Evolutionary conservation across 2,797 vertebrate genomes (phyloP).

Genomic region (Limosa lapponica): DNA sequence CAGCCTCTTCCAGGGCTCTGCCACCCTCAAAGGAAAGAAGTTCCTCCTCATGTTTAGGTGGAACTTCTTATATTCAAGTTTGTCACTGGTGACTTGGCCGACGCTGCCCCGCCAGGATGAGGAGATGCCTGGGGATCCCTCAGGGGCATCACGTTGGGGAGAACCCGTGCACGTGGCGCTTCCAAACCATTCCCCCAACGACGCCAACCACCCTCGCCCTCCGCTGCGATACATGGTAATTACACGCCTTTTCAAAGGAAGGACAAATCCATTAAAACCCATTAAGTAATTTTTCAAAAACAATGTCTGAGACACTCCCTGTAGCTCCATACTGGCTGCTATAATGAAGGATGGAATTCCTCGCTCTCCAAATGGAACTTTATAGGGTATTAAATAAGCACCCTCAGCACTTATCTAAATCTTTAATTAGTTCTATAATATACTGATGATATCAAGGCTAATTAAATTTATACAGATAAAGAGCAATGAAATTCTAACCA

Average conservation of each 20-base stretch:
- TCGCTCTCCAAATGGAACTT: conserved; percentile 78
- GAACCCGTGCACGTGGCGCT: rapidly evolving
- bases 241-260: conserved; percentile 62
- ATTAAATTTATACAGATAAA: conserved; percentile 89
- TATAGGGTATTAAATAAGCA: conserved; percentile 81
- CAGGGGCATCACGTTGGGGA: neutral
- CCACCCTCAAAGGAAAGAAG: too few species aligned
- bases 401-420: conserved; percentile 86
- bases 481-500: conserved; percentile 82
- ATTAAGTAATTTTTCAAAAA: conserved; percentile 69
- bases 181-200: neutral
- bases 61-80: neutral
- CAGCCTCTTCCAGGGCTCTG: too few species aligned
- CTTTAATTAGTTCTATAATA: conserved; percentile 89
- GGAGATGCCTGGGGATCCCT: rapidly evolving
- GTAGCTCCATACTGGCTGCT: conserved; percentile 9
- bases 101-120: rapidly evolving
- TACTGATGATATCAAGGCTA: conserved; percentile 86
- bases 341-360: conserved; percentile 68
- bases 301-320: conserved; percentile 42
- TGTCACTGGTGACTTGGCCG: rapidly evolving
- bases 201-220: neutral
- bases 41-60: too few species aligned
- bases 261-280: conserved; percentile 63
- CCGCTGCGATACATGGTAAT: conserved; percentile 25